Evolutionary conservation across 1,140 invertebrate species (phyloP).

Genomic region (Pseudomyrmex dendroicus): DNA sequence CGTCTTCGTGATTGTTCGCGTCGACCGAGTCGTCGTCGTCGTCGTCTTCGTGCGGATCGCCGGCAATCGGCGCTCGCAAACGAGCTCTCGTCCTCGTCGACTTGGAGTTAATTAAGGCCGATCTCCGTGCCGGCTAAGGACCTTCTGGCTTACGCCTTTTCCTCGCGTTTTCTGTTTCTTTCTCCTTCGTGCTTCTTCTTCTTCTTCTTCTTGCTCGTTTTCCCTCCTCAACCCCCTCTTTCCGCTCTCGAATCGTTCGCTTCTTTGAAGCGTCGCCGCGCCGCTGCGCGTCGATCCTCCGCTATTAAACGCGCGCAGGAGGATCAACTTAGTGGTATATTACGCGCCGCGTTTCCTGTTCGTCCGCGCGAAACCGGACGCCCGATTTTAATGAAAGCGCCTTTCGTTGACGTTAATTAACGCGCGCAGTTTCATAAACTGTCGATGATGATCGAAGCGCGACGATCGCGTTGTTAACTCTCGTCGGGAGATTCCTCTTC

Average conservation of each 20-base stretch:
- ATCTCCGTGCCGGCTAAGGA: conserved; percentile 80
- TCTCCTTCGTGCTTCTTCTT: conserved; percentile 45
- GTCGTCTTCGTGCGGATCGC: conserved; percentile 46
- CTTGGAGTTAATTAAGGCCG: conserved; percentile 84
- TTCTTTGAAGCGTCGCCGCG: conserved; percentile 48
- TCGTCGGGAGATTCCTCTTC: not conserved
- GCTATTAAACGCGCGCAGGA: conserved; percentile 54
- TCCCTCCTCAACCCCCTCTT: conserved; percentile 6
- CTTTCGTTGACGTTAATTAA: conserved; percentile 35
- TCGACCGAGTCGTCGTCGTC: conserved; percentile 29
- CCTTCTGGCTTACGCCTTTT: conserved; percentile 80
- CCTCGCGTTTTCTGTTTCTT: conserved; percentile 23
- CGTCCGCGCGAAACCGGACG: conserved; percentile 18
- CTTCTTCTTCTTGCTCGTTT: conserved; percentile 37
- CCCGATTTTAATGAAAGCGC: conserved; percentile 28
- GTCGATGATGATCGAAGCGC: conserved; percentile 11
- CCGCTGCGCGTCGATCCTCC: conserved; percentile 43
- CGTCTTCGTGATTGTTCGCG: conserved; percentile 38
- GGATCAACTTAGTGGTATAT: conserved; percentile 44
- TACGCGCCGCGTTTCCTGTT: conserved; percentile 39
- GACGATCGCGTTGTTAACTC: not conserved
- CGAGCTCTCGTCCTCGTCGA: conserved; percentile 78
- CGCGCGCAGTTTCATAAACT: conserved; percentile 16
- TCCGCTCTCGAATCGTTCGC: conserved; percentile 38
- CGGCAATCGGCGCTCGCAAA: conserved; percentile 76